Conservation (phyloP, 2,113 vertebrate species). For the Paratilapia polleni region DNA sequence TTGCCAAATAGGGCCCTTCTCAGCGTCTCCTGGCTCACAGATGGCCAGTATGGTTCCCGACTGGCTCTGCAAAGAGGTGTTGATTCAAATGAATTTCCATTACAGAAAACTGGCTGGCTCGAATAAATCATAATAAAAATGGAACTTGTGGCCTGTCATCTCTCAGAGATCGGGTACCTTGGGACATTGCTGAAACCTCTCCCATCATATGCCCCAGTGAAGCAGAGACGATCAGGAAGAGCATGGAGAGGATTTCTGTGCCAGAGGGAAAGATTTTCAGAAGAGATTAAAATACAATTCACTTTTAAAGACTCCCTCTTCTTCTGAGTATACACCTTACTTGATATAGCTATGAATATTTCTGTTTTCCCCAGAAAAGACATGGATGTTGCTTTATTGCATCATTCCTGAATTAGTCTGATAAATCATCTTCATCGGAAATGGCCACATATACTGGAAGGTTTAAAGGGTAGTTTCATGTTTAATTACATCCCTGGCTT, state of each 20-base stretch:
- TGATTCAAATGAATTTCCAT: slow-evolving; percentile 83
- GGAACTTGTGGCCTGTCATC: slow-evolving; percentile 81
- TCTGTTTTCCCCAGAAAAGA: slow-evolving; percentile 2
- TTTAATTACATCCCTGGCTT: slow-evolving; percentile 44
- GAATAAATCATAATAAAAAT: slow-evolving; percentile 86
- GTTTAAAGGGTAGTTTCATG: slow-evolving; percentile 30
- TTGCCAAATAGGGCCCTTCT: slow-evolving; percentile 60
- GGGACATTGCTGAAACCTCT: slow-evolving; percentile 79
- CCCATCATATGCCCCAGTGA: slow-evolving; percentile 83
- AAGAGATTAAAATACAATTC: slow-evolving; percentile 75
- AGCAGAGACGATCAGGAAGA: slow-evolving; percentile 78
- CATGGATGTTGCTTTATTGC: slow-evolving; percentile 26
- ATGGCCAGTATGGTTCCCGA: slow-evolving; percentile 52
- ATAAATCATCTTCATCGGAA: slow-evolving; percentile 53
- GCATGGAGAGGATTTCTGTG: slow-evolving; percentile 63
- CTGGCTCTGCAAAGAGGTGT: slow-evolving; percentile 53
- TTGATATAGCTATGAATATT: slow-evolving; percentile 11
- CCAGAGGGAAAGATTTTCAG: slow-evolving; percentile 75
- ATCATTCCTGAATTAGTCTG: slow-evolving; percentile 50
- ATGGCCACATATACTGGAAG: slow-evolving; percentile 1
- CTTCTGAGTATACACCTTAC: slow-evolving; percentile 16
- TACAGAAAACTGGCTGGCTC: slow-evolving; percentile 78
- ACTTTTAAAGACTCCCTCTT: slow-evolving; percentile 55
- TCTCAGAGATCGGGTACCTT: slow-evolving; percentile 80
- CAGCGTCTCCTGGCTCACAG: slow-evolving; percentile 55